A percentile compares a stretch with the other conserved stretches of the same genome.
phyloP scores from a whole-genome alignment of 2,797 vertebrate genomes.

The Paramormyrops hopkinsi region DNA sequence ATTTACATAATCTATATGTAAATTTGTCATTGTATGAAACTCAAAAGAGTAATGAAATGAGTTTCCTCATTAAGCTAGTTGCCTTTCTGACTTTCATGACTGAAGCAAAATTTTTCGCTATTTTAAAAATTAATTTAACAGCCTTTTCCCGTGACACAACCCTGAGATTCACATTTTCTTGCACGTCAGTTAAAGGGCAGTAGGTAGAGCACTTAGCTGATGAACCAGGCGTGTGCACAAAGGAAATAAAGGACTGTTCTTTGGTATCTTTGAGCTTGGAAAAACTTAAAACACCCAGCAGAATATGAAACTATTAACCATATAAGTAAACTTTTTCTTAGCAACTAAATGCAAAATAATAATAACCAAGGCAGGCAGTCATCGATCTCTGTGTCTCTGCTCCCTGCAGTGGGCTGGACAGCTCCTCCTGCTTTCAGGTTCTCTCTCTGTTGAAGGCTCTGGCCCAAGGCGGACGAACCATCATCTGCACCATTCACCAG shows the following conservation, averaged over 20 bases:
- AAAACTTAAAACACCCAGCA: not conserved
- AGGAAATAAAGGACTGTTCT: not conserved
- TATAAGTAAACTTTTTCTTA: not conserved
- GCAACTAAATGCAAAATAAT: not conserved
- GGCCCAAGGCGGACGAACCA: slow-evolving; percentile 72
- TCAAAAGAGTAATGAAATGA: not conserved
- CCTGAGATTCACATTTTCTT: not conserved
- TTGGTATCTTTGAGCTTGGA: not conserved
- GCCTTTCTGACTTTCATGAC: not conserved
- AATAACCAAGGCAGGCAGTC: not conserved
- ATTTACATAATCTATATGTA: not conserved
- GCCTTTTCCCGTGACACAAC: not conserved
- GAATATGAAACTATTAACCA: not conserved
- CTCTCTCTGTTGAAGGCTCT: slow-evolving; percentile 79
- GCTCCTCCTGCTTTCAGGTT: slow-evolving; percentile 78
- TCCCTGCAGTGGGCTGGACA: slow-evolving; percentile 69
- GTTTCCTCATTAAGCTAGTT: not conserved
- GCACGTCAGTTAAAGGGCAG: not conserved
- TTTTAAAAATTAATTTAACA: not conserved
- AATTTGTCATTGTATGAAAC: not conserved
- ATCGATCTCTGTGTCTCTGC: not conserved
- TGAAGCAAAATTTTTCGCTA: not conserved
- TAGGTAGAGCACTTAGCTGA: not conserved
- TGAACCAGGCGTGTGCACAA: not conserved
- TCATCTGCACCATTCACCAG: slow-evolving; percentile 81